Evolutionary conservation across 1,140 invertebrate species (phyloP), one percentile per base, ranked within the genome.

Genomic region (Orius laevigatus): DNA sequence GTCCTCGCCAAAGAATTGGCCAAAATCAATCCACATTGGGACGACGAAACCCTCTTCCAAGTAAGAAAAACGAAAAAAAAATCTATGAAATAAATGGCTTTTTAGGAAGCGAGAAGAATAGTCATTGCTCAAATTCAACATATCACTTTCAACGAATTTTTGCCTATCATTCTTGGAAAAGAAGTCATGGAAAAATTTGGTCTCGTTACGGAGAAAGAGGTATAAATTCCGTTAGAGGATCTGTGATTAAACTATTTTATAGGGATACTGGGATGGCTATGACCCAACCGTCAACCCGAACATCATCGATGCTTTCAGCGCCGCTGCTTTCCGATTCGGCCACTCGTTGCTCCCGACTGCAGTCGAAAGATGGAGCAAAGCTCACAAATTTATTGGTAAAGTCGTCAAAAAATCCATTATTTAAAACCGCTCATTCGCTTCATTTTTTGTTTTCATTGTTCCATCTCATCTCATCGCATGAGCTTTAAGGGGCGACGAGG

Each of bases 101-200:
- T 63, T 43, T 60, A 81, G 70, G 91, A 96, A 68, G 67, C 89
- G 0, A 71, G 91, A 53, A 72, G 87, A 35, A 90, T 97, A 57
- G 77, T 85, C 40, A 85, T 89, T 45, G 92, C 89, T 6, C 75
- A 86, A 60, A 81, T 91, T 45, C 91, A 96, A 62, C 89, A 95
- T 57, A 83, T 97, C 39, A 92, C 88, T 0, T 96, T 80, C 65
- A 93, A 90, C 60, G 90, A 96, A 66, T 97, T 90, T 64, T 64
- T 97, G 45, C 92, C 92, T 15, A 87, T 95, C 59, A 67, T 96
- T 10, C 70, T 96, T 5, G 91, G 92, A 10, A 90, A 90, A 64
- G 85, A 93, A 54, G 79, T 90, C 11, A 92, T 94, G 84, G 73
- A 84, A 58, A 91, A 92, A 62, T 90, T 91, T 59, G 85, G 82